Percentiles rank a stretch among this genome's conserved stretches.
These are phyloP conservation scores for Bungarus multicinctus DNA, from an alignment of 2,113 vertebrate species.

Conservation along the genomic window DNA sequence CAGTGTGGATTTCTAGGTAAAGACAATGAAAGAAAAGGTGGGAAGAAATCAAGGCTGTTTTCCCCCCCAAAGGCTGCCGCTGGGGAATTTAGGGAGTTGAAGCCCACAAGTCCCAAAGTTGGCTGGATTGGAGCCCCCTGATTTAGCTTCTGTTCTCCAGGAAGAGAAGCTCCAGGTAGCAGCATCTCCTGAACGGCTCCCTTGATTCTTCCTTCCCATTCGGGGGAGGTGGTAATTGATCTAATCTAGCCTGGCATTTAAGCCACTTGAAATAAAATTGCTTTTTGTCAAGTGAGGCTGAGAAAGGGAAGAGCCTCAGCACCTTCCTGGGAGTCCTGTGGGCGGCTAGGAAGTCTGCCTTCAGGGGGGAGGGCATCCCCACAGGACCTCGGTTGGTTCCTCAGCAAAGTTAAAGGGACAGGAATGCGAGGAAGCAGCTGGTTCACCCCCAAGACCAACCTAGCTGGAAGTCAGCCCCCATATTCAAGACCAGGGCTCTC, in stretches of 20 bases:
- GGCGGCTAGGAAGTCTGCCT: background rate
- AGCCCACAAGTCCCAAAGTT: too few relatives aligned
- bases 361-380: background rate
- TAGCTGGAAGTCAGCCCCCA: background rate
- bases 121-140: background rate
- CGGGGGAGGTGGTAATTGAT: slow-evolving; percentile 43
- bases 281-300: slow-evolving; percentile 50
- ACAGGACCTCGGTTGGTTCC: background rate
- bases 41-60: background rate
- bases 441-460: slow-evolving; percentile 12
- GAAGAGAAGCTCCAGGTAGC: background rate
- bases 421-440: background rate
- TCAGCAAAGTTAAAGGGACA: background rate
- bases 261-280: slow-evolving; percentile 58
- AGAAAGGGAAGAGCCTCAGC: slow-evolving; percentile 34
- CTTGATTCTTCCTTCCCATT: slow-evolving; percentile 31
- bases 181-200: background rate
- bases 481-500: too few relatives aligned
- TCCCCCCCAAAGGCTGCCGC: background rate
- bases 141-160: slow-evolving; percentile 37
- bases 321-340: background rate
- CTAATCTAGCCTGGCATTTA: slow-evolving; percentile 48
- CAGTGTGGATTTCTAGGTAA: background rate
- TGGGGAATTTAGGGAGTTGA: background rate
- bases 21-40: background rate